Evolutionary conservation across 2,888 invertebrate genomes (phyloP), one percentile per base, ranked within the genome.

Genomic region (Bombylius major): DNA sequence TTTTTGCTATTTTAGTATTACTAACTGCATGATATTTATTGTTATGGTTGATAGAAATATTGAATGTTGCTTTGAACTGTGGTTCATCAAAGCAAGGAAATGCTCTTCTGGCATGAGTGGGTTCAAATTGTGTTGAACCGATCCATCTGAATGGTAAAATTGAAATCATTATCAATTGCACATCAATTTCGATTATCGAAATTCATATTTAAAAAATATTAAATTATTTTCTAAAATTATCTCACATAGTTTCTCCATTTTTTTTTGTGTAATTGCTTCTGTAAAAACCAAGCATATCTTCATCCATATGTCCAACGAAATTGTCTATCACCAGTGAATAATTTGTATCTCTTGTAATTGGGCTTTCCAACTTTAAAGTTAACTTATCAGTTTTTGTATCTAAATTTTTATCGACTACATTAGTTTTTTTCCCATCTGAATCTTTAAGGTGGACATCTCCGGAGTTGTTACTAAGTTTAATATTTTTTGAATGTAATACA

Each of bases 51-150:
- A 87, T 77, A 4, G 76, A 77, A 13, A 87, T 78, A 42, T 78
- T 74, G 65, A 86, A 87, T n/a, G 72, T 72, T 0, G 88, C 83
- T 65, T 87, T 88, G 44, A 80, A 69, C 0, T 74, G 75, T 0
- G 89, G 88, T 65, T 88, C 87, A 66, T 89, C 89, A 65, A 83
- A 88, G 65, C 88, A 88, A 0, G 89, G 89, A 68, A 89, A 86
- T 0, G 83, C 85, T 13, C 78, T 73, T 1, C 86, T 79, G 0
- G 84, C 84, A 59, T 77, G 77, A 0, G 81, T 81, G 0, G 85
- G 79, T 66, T 86, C 82, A 54, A 87, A 80, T 61, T 86, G 85
- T 0, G 86, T 55, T 1, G 55, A 51, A 39, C 47, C 55, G 14
- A 55, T 51, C 55, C 55, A 55, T 33, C 55, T 55, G 47, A 31